Percentiles rank a stretch among this genome's conserved stretches.
Conservation (phyloP, 2,113 vertebrate genomes). For the Chiloscyllium plagiosum region DNA sequence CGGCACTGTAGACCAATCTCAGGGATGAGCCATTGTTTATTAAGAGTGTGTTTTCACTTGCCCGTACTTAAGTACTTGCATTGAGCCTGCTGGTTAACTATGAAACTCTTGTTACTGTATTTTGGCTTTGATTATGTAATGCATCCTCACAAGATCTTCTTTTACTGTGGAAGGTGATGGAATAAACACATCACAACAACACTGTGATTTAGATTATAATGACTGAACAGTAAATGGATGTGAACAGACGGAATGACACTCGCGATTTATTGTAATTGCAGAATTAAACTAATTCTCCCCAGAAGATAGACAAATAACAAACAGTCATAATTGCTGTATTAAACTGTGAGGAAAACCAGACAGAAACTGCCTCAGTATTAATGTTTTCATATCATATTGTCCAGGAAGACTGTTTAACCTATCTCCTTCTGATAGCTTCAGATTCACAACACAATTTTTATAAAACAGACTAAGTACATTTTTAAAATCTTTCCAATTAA, state of each 20-base stretch:
- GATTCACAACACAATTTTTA: neutral
- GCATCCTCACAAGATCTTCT: neutral
- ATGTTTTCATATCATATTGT: neutral
- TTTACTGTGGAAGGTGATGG: neutral
- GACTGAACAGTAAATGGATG: neutral
- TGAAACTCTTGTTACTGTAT: neutral
- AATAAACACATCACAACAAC: neutral
- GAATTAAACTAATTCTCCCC: neutral
- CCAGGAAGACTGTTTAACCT: neutral
- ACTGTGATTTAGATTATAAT: neutral
- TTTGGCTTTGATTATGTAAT: neutral
- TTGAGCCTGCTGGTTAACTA: neutral
- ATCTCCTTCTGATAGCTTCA: neutral
- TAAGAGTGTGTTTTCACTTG: neutral
- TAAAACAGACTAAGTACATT: neutral
- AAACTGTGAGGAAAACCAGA: neutral
- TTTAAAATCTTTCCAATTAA: neutral
- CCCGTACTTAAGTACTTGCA: neutral
- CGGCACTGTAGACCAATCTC: neutral
- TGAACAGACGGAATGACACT: neutral
- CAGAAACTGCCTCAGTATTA: neutral
- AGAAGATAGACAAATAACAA: constrained; percentile 9
- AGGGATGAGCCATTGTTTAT: neutral
- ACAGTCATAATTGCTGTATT: neutral
- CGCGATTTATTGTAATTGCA: neutral